A percentile compares a stretch with the other conserved stretches of the same genome.
Evolutionary conservation across 2,888 invertebrate species (phyloP).

Genomic region (Fragum whitleyi): DNA sequence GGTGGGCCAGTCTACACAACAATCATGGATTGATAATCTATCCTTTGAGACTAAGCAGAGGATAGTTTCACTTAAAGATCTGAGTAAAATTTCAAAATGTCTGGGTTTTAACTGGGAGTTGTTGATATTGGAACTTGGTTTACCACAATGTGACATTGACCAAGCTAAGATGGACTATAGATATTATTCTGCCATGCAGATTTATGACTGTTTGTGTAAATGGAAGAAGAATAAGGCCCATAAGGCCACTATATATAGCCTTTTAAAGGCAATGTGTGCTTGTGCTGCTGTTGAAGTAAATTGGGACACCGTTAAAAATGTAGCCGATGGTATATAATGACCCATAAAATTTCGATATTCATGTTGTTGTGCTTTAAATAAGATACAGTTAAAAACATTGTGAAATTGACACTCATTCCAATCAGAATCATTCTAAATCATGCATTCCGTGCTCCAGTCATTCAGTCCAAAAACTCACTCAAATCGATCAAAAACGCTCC

Average conservation of each 20-base stretch:
- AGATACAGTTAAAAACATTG: too few relatives aligned
- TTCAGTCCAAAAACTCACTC: too few relatives aligned
- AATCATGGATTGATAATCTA: slow-evolving; percentile 55
- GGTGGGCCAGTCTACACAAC: slow-evolving; percentile 9
- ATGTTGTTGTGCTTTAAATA: neutral
- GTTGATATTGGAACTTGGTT: slow-evolving; percentile 56
- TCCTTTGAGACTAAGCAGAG: slow-evolving; percentile 40
- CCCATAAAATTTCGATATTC: neutral
- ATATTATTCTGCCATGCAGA: slow-evolving; percentile 63
- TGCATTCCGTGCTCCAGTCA: too few relatives aligned
- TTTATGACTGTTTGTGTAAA: slow-evolving; percentile 53
- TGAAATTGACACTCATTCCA: too few relatives aligned
- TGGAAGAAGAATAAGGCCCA: slow-evolving; percentile 46
- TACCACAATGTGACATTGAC: slow-evolving; percentile 57
- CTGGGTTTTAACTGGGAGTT: slow-evolving; percentile 66
- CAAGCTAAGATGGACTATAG: slow-evolving; percentile 62
- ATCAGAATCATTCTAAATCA: too few relatives aligned
- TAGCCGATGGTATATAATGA: slow-evolving; percentile 51
- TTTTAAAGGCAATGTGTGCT: slow-evolving; percentile 49
- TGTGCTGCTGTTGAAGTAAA: slow-evolving; percentile 44
- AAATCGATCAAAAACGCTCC: too few relatives aligned
- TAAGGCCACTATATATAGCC: slow-evolving; percentile 41
- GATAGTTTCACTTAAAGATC: slow-evolving; percentile 48
- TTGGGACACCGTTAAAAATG: slow-evolving; percentile 63
- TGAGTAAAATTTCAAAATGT: slow-evolving; percentile 58